These are phyloP conservation scores for Lemur catta DNA, from an alignment of 2,797 vertebrate genomes.

Conservation along the genomic window DNA sequence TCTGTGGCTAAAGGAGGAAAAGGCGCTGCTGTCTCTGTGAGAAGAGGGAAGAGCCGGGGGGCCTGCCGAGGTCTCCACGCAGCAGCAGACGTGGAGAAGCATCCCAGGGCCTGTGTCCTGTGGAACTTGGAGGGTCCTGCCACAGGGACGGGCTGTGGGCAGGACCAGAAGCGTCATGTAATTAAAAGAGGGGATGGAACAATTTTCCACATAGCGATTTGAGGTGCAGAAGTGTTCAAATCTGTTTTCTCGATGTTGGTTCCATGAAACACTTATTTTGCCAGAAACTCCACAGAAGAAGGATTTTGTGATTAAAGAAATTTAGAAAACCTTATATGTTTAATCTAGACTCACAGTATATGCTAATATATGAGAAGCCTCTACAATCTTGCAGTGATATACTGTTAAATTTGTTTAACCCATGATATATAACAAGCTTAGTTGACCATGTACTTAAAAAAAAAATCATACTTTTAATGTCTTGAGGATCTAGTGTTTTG, in stretches of 20 bases:
- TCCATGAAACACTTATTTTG: neutral
- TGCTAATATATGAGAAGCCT: neutral
- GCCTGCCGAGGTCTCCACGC: neutral
- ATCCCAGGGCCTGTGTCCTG: neutral
- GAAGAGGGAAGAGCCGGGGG: neutral
- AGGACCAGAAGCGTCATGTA: neutral
- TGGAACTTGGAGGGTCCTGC: neutral
- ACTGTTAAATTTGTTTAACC: neutral
- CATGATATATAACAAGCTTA: neutral
- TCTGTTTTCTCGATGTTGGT: neutral
- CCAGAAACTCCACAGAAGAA: neutral
- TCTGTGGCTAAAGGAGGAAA: neutral
- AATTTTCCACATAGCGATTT: neutral
- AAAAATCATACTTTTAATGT: neutral
- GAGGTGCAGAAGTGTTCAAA: neutral
- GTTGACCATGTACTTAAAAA: neutral
- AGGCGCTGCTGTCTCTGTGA: neutral
- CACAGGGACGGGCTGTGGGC: neutral
- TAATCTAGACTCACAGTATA: neutral
- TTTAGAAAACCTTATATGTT: neutral
- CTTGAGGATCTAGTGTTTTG: neutral
- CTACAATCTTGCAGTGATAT: neutral
- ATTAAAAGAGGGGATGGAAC: neutral
- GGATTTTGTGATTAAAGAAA: neutral
- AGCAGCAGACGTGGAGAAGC: neutral